Conservation (phyloP, 1,140 invertebrate genomes). For the Phortica variegata region DNA sequence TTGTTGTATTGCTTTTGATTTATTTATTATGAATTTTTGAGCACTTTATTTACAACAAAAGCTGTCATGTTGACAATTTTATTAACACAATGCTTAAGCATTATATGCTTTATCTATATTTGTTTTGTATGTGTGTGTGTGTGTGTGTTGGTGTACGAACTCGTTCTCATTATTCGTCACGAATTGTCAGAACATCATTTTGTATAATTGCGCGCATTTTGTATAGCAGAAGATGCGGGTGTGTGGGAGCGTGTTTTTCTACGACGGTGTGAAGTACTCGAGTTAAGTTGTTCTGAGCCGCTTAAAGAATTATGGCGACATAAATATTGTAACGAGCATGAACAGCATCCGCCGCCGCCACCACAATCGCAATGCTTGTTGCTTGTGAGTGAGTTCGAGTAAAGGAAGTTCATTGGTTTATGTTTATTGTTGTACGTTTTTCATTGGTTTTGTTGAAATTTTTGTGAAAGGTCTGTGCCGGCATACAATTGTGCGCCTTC, state of each 20-base stretch:
- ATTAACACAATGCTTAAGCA: constrained; percentile 23
- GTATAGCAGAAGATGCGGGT: too few species aligned
- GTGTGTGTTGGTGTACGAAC: constrained; percentile 1
- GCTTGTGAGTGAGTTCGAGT: too few species aligned
- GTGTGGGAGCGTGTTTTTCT: constrained; percentile 20
- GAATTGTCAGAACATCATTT: too few species aligned
- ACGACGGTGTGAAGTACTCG: constrained; percentile 22
- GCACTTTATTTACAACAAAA: constrained; percentile 36
- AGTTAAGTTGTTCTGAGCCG: constrained; percentile 14
- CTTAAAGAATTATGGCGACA: constrained; percentile 15
- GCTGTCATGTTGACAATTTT: constrained; percentile 50
- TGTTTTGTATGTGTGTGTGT: constrained; percentile 6
- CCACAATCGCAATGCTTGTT: too few species aligned
- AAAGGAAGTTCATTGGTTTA: too few species aligned
- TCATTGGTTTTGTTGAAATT: too few species aligned
- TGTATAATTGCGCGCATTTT: too few species aligned
- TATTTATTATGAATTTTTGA: constrained; percentile 42
- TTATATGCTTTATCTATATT: not conserved
- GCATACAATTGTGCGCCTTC: too few species aligned
- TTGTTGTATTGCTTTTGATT: too few species aligned
- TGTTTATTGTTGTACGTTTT: too few species aligned
- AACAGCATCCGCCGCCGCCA: too few species aligned
- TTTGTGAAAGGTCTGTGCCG: constrained; percentile 30
- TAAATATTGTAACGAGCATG: constrained; percentile 27
- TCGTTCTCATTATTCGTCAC: too few species aligned